Evolutionary conservation across 2,797 vertebrate genomes (phyloP).

Genomic region (Myotis daubentonii): DNA sequence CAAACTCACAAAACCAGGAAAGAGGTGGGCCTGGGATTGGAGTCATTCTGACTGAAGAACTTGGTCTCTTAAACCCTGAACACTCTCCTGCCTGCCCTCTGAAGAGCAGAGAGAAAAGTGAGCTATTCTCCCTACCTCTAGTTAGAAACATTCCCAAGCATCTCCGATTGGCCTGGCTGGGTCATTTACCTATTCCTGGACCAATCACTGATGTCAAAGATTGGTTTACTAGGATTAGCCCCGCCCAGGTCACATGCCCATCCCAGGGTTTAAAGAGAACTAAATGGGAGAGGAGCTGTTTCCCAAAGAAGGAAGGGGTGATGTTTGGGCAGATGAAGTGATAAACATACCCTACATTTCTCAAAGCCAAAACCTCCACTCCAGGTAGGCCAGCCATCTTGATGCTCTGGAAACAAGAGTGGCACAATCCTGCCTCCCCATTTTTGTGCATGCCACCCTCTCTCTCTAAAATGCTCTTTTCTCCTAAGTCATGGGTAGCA

Average conservation of each 20-base stretch:
- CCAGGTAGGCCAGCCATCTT: not conserved
- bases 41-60: not conserved
- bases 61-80: not conserved
- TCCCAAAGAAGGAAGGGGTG: not conserved
- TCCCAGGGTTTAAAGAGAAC: not conserved
- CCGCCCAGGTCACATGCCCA: not conserved
- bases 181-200: not conserved
- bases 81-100: not conserved
- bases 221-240: not conserved
- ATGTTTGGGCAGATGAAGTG: not conserved
- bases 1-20: not conserved
- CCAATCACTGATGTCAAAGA: not conserved
- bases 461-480: not conserved
- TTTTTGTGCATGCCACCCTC: not conserved
- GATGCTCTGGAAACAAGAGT: not conserved
- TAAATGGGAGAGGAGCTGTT: not conserved
- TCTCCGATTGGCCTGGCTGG: not conserved
- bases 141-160: not conserved
- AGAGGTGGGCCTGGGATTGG: not conserved
- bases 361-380: not conserved
- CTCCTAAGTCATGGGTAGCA: not conserved
- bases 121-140: not conserved
- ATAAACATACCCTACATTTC: not conserved
- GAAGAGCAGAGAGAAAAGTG: not conserved
- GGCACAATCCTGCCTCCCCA: not conserved